These are phyloP conservation scores for Zoanthus gigantus DNA, from an alignment of 92 coral and sea anemone genomes.

Conservation along the genomic window DNA sequence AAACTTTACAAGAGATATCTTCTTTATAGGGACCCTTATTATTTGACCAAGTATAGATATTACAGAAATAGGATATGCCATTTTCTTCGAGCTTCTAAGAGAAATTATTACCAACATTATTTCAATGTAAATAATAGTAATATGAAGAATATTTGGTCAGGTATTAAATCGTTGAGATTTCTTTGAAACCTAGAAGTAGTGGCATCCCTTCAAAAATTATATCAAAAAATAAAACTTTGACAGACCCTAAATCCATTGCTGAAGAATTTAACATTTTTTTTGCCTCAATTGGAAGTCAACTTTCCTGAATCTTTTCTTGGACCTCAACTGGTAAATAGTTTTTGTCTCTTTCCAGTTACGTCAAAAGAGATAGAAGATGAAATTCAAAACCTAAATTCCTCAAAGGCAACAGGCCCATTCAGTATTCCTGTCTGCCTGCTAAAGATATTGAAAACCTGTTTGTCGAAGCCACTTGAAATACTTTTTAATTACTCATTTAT, in stretches of 20 bases:
- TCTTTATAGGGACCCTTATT: not conserved
- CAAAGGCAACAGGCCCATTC: too few relatives aligned
- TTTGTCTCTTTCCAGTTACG: conserved; percentile 33
- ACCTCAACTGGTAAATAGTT: conserved; percentile 2
- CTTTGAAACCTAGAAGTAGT: not conserved
- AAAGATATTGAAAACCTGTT: conserved; percentile 25
- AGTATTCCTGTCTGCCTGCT: conserved; percentile 21
- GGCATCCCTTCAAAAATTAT: conserved; percentile 15
- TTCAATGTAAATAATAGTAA: not conserved
- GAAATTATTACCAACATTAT: conserved; percentile 3
- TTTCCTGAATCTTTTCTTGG: not conserved
- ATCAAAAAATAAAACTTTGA: conserved; percentile 6
- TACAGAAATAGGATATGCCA: conserved; percentile 17
- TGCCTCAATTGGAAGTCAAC: too few relatives aligned
- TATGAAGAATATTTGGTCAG: not conserved
- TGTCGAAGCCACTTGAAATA: not conserved
- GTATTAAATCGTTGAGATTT: not conserved
- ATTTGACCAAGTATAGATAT: conserved; percentile 10
- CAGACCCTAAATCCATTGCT: conserved; percentile 16
- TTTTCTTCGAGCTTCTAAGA: conserved; percentile 20
- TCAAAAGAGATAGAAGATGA: conserved; percentile 31
- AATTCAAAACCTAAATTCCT: conserved; percentile 25
- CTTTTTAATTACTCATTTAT: conserved; percentile 12
- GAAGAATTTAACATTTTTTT: not conserved
- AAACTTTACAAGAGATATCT: conserved; percentile 9